These are phyloP conservation scores for Simalia tracyae DNA, from an alignment of 2,797 vertebrate species.

Conservation along the genomic window DNA sequence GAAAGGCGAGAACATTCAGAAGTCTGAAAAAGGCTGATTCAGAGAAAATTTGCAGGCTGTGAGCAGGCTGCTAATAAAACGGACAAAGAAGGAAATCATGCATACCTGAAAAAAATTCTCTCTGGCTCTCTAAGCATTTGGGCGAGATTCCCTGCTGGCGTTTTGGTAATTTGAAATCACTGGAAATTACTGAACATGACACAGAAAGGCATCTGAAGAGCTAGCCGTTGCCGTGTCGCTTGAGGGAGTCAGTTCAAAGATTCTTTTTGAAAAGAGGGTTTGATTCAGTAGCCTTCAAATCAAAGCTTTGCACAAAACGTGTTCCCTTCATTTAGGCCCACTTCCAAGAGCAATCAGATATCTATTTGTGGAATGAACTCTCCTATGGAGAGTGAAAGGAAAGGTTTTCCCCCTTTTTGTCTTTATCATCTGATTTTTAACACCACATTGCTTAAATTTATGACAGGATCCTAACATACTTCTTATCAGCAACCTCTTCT, in stretches of 20 bases:
- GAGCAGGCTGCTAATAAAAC: constrained; percentile 27
- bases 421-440: background rate
- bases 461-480: background rate
- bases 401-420: background rate
- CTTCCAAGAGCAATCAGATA: too few species aligned
- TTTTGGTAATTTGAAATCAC: constrained; percentile 7
- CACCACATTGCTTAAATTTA: background rate
- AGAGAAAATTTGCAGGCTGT: background rate
- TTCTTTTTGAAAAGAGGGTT: background rate
- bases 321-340: background rate
- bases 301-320: background rate
- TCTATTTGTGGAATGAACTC: background rate
- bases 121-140: constrained; percentile 16
- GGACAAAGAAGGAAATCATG: background rate
- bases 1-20: background rate
- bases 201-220: background rate
- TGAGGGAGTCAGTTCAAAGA: background rate
- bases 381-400: background rate
- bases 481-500: background rate
- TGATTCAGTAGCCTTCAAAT: background rate
- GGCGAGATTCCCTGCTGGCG: constrained; percentile 8
- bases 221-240: background rate
- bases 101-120: background rate
- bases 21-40: constrained; percentile 1
- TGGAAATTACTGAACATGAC: constrained; percentile 7